Evolutionary conservation across 2,113 vertebrate species (phyloP).

Genomic region (Mus spicilegus): DNA sequence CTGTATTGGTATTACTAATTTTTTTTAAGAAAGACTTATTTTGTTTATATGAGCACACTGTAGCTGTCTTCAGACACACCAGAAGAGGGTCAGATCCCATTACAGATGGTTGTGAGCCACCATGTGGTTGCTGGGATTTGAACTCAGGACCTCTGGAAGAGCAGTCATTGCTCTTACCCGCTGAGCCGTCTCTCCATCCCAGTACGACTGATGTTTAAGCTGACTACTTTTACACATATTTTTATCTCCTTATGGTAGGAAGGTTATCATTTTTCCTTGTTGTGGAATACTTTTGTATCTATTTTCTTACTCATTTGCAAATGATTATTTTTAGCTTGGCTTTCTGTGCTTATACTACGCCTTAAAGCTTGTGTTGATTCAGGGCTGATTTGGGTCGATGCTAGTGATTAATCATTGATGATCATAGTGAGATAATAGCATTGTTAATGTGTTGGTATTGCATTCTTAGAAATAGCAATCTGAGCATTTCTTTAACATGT

Average conservation of each 20-base stretch:
- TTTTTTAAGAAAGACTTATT: too few relatives aligned
- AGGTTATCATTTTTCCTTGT: not conserved
- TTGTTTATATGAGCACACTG: too few relatives aligned
- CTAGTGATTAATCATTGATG: constrained; percentile 17
- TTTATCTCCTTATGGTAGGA: not conserved
- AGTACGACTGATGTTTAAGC: not conserved
- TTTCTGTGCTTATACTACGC: not conserved
- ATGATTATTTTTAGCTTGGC: not conserved
- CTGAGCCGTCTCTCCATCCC: too few relatives aligned
- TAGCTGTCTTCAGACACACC: too few relatives aligned
- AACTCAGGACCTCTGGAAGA: too few relatives aligned
- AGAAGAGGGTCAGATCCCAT: too few relatives aligned
- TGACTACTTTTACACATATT: not conserved
- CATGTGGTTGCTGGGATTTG: too few relatives aligned
- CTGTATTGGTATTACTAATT: not conserved
- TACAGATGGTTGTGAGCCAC: too few relatives aligned
- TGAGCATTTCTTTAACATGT: constrained; percentile 13
- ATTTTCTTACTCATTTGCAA: not conserved
- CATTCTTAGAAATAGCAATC: not conserved
- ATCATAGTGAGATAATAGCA: not conserved
- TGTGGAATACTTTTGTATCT: not conserved
- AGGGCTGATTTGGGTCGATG: not conserved
- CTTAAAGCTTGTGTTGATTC: constrained; percentile 13
- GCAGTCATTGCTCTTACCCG: too few relatives aligned
- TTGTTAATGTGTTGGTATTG: not conserved